Evolutionary conservation across 2,797 vertebrate genomes (phyloP), one percentile per base, ranked within the genome.

Genomic region (Podargus strigoides): DNA sequence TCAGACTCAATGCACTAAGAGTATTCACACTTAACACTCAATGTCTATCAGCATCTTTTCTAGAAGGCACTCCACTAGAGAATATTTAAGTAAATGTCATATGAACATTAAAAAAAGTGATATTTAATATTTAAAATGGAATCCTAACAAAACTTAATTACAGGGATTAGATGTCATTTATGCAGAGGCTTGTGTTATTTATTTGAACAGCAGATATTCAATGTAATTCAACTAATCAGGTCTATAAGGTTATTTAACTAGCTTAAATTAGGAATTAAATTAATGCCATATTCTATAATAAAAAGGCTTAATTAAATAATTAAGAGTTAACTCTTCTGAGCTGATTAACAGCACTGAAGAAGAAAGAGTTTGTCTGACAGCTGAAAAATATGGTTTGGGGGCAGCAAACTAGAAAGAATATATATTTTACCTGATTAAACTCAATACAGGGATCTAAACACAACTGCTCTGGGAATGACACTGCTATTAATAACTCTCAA

Each of bases 191-290:
- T 75, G 4, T 46, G 10, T 66, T 96, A 87, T 76, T 92, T 88
- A 82, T 81, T 90, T 88, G 21, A 86, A 70, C 13, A 69, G 78
- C 27, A 91, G 41, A 68, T 84, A 91, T 73, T 85, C 68, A 83
- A 30, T 67, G 53, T 85, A 96, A 92, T 94, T 92, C 83, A 49
- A 60, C 52, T 93, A 64, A 91, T 95, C 32, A 37, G 21, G 20
- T 94, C 64, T 72, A 67, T 93, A 64, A 88, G 68, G 62, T 73
- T 95, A 96, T 91, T 95, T 81, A 94, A 89, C 30, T 82, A 34
- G n/a, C 60, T 68, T 94, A 95, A 94, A 87, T 93, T 83, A 89
- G 52, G 75, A 95, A 92, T 93, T 80, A 78, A 85, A 91, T 88
- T 94, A 95, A 95, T 78, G 34, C 8, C 63, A 70, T 67, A 85